A percentile compares a stretch with the other conserved stretches of the same genome.
These are phyloP conservation scores for Agonum fuliginosum DNA, from an alignment of 2,888 invertebrate genomes.

Conservation along the genomic window DNA sequence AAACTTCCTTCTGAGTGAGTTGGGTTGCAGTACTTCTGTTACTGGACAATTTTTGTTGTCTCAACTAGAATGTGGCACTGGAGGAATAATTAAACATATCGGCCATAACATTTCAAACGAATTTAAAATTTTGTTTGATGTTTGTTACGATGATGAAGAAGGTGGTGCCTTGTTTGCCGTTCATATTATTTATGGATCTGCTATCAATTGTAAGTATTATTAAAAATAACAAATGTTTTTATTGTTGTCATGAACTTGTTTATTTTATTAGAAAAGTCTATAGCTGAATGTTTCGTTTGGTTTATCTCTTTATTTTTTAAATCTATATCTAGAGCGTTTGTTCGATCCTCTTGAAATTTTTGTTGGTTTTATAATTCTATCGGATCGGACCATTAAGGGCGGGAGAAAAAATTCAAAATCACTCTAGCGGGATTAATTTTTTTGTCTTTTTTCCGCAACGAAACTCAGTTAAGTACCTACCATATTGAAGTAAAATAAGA, in stretches of 20 bases:
- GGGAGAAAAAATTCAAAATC: too few relatives aligned
- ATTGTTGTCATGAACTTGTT: too few relatives aligned
- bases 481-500: too few relatives aligned
- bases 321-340: too few relatives aligned
- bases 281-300: background rate
- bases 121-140: conserved; percentile 65
- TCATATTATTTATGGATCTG: conserved; percentile 69
- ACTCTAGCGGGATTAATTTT: too few relatives aligned
- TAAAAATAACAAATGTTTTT: too few relatives aligned
- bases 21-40: conserved; percentile 66
- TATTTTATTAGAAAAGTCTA: background rate
- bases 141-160: conserved; percentile 68
- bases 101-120: conserved; percentile 16
- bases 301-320: too few relatives aligned
- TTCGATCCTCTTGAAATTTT: too few relatives aligned
- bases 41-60: conserved; percentile 62
- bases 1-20: conserved; percentile 63
- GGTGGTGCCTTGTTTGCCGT: conserved; percentile 69
- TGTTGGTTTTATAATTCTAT: too few relatives aligned
- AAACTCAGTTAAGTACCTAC: too few relatives aligned
- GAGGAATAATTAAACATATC: conserved; percentile 46
- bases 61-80: conserved; percentile 23
- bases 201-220: conserved; percentile 70
- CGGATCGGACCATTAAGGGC: too few relatives aligned
- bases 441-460: too few relatives aligned